Conservation (phyloP, 2,888 invertebrate species). For the Drosophila trichaetosa region DNA sequence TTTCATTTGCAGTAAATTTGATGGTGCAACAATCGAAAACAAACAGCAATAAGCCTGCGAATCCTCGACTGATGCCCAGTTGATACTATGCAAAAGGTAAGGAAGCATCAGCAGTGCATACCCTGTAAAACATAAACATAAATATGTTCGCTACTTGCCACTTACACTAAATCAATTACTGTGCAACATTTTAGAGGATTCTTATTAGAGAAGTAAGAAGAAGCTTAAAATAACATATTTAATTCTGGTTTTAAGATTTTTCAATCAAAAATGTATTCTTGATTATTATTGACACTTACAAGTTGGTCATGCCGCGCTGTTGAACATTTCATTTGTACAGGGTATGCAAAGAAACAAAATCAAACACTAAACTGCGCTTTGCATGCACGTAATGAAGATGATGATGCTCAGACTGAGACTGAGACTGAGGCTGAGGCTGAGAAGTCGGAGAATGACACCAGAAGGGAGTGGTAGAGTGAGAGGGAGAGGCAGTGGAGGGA, state of each 20-base stretch:
- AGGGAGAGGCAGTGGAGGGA: neutral
- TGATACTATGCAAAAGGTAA: neutral
- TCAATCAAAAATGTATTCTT: neutral
- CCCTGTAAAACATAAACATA: neutral
- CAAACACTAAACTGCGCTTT: constrained; percentile 51
- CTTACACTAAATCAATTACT: neutral
- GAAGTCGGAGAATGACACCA: constrained; percentile 12
- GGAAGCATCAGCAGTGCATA: neutral
- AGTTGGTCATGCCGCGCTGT: neutral
- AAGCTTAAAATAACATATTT: neutral
- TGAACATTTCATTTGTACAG: neutral
- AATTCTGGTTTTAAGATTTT: neutral
- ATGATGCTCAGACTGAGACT: constrained; percentile 32
- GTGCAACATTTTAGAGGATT: neutral
- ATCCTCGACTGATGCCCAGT: neutral
- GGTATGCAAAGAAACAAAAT: constrained; percentile 12
- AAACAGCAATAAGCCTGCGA: neutral
- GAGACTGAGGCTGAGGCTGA: constrained; percentile 5
- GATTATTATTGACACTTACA: neutral
- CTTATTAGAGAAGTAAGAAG: neutral
- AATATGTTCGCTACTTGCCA: neutral
- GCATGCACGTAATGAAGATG: constrained; percentile 61
- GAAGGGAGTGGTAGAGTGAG: neutral
- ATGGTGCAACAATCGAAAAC: neutral
- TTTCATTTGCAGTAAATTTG: neutral